Evolutionary conservation across 2,113 vertebrate genomes (phyloP), one percentile per base, ranked within the genome.

Genomic region (Ciconia stormi): DNA sequence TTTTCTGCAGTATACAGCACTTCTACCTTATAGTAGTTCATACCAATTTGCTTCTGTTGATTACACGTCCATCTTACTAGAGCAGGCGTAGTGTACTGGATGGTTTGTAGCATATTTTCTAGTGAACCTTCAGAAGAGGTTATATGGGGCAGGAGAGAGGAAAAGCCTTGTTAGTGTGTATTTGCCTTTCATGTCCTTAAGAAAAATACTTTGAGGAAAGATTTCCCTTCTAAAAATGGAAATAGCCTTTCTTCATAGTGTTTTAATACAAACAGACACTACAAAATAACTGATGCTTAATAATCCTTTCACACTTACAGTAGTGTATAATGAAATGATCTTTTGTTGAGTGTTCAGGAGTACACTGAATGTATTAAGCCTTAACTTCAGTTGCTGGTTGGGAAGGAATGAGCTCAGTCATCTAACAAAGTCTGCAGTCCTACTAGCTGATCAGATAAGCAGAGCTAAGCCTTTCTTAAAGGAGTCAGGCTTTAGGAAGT

Each of bases 31-130:
- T 34, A 82, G 46, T 78, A 94, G 59, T 95, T 98, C 78, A 97
- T 96, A 96, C 89, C 87, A 74, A 96, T 98, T 97, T 97, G 62
- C 86, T 97, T 89, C 63, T 95, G 93, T 91, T 98, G 97, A 98
- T 97, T 98, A 95, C 61, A 70, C 94, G 91, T 97, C 95, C 88
- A 74, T 97, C 87, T 97, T 95, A 78, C 71, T 90, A 70, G 73
- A 96, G 82, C 42, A 82, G 66, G 55, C 89, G 77, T 88, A 83
- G 82, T 88, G 74, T 82, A 74, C 76, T 84, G 38, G 46, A 30
- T 52, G 29, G 38, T 72, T 97, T 80, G 29, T 69, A 91, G 77
- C 61, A 83, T 91, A 78, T 93, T 93, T 96, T 86, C 78, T 74
- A 79, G 52, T 91, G 70, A 55, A 63, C 42, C 50, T 96, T 97